These are phyloP conservation scores for Stenolophus ochropezus DNA, from an alignment of 2,888 invertebrate genomes.

Conservation along the genomic window DNA sequence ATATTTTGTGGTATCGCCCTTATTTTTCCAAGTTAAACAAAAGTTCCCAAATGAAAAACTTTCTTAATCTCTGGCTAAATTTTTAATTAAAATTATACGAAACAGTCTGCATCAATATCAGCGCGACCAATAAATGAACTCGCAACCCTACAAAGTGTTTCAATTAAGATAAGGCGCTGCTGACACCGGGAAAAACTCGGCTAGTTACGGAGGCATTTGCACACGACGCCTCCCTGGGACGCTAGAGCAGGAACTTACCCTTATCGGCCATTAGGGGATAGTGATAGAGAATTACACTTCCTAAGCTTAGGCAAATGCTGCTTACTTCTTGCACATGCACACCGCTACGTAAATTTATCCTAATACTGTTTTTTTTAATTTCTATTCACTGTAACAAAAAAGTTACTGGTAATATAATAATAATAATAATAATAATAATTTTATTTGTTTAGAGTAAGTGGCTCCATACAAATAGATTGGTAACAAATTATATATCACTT, in stretches of 20 bases:
- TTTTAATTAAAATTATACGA: conserved; percentile 56
- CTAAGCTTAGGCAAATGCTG: too few species aligned
- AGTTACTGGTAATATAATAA: too few species aligned
- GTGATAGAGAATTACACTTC: too few species aligned
- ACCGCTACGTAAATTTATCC: too few species aligned
- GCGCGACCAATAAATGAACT: conserved; percentile 42
- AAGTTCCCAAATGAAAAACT: conserved; percentile 50
- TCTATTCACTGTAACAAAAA: too few species aligned
- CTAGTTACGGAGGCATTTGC: neutral
- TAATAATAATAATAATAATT: too few species aligned
- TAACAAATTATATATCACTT: too few species aligned
- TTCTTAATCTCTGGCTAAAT: conserved; percentile 48
- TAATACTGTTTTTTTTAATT: too few species aligned
- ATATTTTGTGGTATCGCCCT: neutral
- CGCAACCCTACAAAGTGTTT: conserved; percentile 47
- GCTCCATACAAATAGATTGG: too few species aligned
- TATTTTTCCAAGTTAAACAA: neutral
- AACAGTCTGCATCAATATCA: conserved; percentile 42
- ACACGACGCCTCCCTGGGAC: neutral
- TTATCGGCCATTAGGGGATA: neutral
- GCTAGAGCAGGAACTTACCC: neutral
- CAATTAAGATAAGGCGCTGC: conserved; percentile 45
- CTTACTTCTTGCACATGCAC: too few species aligned
- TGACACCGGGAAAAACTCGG: neutral
- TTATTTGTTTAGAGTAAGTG: too few species aligned